Base-by-base conservation (phyloP, 1,140 invertebrate genomes). In the Carposina sasakii region DNA sequence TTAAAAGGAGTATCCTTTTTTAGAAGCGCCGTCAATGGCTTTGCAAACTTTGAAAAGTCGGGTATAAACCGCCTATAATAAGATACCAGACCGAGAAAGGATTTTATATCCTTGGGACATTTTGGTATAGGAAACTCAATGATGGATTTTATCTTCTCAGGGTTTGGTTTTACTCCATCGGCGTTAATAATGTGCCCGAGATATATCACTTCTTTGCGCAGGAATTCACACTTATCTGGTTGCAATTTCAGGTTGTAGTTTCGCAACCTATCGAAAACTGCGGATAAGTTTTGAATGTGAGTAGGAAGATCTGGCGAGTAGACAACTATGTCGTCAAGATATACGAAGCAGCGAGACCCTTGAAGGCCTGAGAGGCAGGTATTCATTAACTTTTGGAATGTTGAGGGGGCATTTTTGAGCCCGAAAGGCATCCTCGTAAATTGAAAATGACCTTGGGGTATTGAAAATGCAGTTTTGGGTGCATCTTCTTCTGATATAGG, bases 271-370 rank as follows among this genome's bases (percentile, higher is more conserved):
- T 68, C 31, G 20, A 83, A 72, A 4, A 85, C 63, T 26, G 54
- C 43, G 28, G 37, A 20, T 1, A 86, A 23, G 44, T 74, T 62
- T 16, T 52, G n/a, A 0, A 77, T 57, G 28, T 87, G 82, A 17
- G 71, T 56, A 5, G 77, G 45, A 39, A 85, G 67, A 9, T 60
- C 67, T 20, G 54, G 43, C 1, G 53, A 58, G 42, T 63, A 78
- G 6, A 83, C 57, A 0, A 87, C 54, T 0, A 86, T 67, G 41
- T 87, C 85, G 54, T 87, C 86, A 3, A 87, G 30, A 58, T 87
- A 88, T 0, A 81, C 64, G 10, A 71, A 64, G 41, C 64, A 64
- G 3, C 44, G 59, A 23, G 62, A 43, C 13, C 60, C 56, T 43
- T 64, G 37, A 6, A 83, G 51, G 6, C 60, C 65, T 19, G 47